Conservation (phyloP, 1,140 invertebrate species). For the Kradibia gibbosae region DNA sequence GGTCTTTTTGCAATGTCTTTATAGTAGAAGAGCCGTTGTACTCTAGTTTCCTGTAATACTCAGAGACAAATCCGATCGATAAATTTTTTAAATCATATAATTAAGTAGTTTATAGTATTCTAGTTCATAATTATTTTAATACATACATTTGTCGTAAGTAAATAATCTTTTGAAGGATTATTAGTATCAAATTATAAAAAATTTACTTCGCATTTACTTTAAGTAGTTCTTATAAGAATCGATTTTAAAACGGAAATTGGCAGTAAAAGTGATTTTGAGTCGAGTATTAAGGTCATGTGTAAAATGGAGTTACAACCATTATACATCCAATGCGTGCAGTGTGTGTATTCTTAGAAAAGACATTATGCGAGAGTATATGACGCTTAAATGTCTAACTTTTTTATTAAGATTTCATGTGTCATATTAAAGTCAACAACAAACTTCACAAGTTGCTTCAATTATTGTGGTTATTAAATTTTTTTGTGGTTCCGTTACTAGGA, state of each 20-base stretch:
- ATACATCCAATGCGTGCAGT: not conserved
- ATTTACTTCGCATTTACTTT: not conserved
- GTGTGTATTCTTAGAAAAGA: not conserved
- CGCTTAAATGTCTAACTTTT: not conserved
- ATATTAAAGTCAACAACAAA: constrained; percentile 5
- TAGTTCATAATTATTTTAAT: no score
- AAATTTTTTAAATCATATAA: not conserved
- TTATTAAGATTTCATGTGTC: not conserved
- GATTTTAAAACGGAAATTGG: not conserved
- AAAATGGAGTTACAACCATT: not conserved
- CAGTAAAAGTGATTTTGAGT: not conserved
- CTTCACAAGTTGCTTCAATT: not conserved
- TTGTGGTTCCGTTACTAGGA: not conserved
- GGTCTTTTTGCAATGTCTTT: not conserved
- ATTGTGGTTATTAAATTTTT: not conserved
- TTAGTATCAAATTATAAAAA: not conserved
- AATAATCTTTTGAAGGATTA: not conserved
- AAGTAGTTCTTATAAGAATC: no score
- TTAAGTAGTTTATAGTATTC: not conserved
- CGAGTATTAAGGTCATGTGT: not conserved
- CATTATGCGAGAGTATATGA: not conserved
- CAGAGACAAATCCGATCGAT: not conserved
- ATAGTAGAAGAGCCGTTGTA: not conserved
- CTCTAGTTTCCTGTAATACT: constrained; percentile 8
- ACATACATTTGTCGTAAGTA: not conserved